These are phyloP conservation scores for Orientallactaga sibirica DNA, from an alignment of 2,797 vertebrate species.

Conservation along the genomic window DNA sequence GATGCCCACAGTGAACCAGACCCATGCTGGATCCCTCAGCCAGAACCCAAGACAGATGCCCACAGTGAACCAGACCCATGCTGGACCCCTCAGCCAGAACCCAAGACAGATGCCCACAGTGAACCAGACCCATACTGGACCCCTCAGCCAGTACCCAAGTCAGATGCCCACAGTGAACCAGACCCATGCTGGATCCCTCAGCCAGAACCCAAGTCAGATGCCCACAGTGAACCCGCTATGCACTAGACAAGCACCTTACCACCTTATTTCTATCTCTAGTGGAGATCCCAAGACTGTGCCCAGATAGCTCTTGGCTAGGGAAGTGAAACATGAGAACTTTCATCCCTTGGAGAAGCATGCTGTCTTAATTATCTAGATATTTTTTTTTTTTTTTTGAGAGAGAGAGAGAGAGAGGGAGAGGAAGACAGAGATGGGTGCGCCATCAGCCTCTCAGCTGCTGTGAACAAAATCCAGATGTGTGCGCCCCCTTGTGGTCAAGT, in stretches of 20 bases:
- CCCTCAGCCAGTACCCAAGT: too few species aligned
- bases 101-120: background rate
- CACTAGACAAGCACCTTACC: background rate
- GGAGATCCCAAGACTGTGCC: background rate
- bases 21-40: background rate
- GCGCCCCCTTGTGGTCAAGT: too few species aligned
- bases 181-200: background rate
- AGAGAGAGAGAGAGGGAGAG: too few species aligned
- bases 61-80: background rate
- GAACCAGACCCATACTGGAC: too few species aligned
- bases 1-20: too few species aligned
- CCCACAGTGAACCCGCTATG: background rate
- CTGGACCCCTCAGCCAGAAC: background rate
- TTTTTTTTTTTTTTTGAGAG: background rate
- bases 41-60: background rate
- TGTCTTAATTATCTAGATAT: background rate
- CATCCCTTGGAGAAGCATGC: background rate
- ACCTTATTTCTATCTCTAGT: background rate
- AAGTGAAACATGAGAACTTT: background rate
- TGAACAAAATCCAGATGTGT: too few species aligned
- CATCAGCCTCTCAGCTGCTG: too few species aligned
- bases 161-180: background rate
- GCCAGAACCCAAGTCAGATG: background rate
- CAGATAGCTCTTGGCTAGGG: background rate
- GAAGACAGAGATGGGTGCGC: too few species aligned